Percentiles rank a stretch among this genome's conserved stretches.
phyloP scores from a whole-genome alignment of 1,140 invertebrate genomes.

The Papilio machaon region DNA sequence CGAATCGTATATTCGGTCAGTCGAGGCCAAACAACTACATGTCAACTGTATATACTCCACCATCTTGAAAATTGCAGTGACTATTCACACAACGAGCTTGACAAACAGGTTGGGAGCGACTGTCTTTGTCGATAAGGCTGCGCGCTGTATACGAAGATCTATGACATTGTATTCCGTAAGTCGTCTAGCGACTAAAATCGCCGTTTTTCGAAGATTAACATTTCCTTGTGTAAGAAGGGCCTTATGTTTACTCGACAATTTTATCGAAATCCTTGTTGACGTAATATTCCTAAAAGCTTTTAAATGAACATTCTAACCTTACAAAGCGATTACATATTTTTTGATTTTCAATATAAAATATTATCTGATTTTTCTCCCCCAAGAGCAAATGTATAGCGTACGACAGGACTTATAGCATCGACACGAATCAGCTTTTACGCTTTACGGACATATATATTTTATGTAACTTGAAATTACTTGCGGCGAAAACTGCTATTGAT shows the following conservation, averaged over 20 bases:
- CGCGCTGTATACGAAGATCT: no score
- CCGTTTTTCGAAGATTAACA: no score
- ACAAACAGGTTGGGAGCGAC: no score
- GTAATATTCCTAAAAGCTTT: constrained; percentile 22
- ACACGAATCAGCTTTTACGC: constrained; percentile 71
- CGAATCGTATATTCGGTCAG: no score
- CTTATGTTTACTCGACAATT: background rate
- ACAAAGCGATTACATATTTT: constrained; percentile 35
- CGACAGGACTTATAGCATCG: constrained; percentile 46
- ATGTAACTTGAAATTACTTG: constrained; percentile 43
- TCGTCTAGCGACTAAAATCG: no score
- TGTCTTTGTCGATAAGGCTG: no score
- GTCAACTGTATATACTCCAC: no score
- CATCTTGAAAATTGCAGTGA: no score
- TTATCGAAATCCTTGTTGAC: constrained; percentile 11
- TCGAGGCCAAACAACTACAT: no score
- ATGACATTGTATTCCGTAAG: no score
- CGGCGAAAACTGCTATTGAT: constrained; percentile 45
- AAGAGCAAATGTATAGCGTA: constrained; percentile 55
- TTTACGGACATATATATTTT: constrained; percentile 53
- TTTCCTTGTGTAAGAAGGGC: no score
- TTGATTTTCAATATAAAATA: constrained; percentile 54
- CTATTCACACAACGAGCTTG: no score
- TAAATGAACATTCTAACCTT: constrained; percentile 37
- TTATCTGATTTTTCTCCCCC: constrained; percentile 58